Evolutionary conservation across 2,797 vertebrate species (phyloP).

Genomic region (Parauchenoglanis ngamensis): DNA sequence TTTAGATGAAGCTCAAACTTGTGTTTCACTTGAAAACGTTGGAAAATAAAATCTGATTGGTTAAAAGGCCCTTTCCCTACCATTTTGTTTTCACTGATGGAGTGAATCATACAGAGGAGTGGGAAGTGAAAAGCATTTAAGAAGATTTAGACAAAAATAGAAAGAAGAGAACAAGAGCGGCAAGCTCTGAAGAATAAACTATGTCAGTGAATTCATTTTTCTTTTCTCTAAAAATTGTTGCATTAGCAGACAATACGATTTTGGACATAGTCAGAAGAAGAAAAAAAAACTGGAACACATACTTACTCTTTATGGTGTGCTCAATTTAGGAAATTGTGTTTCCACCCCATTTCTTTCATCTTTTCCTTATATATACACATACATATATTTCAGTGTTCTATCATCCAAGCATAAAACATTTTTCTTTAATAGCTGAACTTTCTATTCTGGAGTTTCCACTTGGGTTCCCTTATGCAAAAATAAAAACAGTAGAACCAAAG

Average conservation of each 20-base stretch:
- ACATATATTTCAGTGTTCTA: not conserved
- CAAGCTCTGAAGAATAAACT: not conserved
- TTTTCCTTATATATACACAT: not conserved
- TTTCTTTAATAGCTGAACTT: not conserved
- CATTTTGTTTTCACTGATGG: not conserved
- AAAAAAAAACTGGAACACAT: not conserved
- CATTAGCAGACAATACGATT: not conserved
- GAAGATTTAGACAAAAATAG: not conserved
- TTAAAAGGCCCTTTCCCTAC: not conserved
- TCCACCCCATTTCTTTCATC: not conserved
- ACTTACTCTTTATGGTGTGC: slow-evolving; percentile 2
- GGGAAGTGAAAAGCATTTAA: not conserved
- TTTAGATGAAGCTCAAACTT: not conserved
- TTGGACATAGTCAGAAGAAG: not conserved
- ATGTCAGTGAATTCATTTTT: not conserved
- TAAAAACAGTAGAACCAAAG: not conserved
- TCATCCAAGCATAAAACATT: not conserved
- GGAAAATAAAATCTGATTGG: not conserved
- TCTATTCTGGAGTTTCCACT: slow-evolving; percentile 9
- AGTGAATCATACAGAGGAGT: not conserved
- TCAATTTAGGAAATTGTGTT: not conserved
- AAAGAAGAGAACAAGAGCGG: not conserved
- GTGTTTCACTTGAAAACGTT: not conserved
- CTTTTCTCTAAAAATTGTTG: not conserved
- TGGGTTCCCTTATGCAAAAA: not conserved